These are phyloP conservation scores for Lytechinus variegatus DNA, from an alignment of 35 echinoderm and acorn worm genomes.

Conservation along the genomic window DNA sequence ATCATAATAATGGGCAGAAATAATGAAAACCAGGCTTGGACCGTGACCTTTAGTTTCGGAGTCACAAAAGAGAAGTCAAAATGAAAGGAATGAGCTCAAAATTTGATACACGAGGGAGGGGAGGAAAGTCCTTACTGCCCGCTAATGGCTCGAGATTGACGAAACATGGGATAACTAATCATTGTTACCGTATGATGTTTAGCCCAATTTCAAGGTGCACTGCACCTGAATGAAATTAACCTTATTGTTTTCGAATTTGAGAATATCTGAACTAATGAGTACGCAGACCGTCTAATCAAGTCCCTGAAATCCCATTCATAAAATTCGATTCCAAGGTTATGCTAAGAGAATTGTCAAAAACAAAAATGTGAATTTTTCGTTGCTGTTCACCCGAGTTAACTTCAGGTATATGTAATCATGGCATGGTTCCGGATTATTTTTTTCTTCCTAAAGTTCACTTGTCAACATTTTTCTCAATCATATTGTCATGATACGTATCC, in stretches of 20 bases:
- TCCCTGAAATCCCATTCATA: neutral
- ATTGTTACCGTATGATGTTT: neutral
- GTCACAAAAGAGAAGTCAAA: slow-evolving; percentile 12
- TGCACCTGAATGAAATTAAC: neutral
- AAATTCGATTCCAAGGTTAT: neutral
- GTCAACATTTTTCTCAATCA: neutral
- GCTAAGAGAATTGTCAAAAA: neutral
- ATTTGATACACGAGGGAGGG: neutral
- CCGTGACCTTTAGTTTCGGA: neutral
- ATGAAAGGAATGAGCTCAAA: slow-evolving; percentile 2
- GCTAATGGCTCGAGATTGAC: neutral
- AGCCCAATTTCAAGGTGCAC: neutral
- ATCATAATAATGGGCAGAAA: slow-evolving; percentile 3
- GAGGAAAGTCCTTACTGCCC: neutral
- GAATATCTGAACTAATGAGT: neutral
- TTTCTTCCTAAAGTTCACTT: neutral
- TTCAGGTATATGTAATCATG: too few species aligned
- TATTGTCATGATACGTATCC: neutral
- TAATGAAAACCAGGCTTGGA: neutral
- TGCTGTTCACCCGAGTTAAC: neutral
- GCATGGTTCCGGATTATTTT: neutral
- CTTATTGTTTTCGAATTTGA: neutral
- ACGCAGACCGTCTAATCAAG: neutral
- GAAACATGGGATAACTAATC: neutral
- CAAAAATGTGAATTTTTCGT: neutral